Conservation (phyloP, 2,888 invertebrate species). For the Drosophila mimica region DNA sequence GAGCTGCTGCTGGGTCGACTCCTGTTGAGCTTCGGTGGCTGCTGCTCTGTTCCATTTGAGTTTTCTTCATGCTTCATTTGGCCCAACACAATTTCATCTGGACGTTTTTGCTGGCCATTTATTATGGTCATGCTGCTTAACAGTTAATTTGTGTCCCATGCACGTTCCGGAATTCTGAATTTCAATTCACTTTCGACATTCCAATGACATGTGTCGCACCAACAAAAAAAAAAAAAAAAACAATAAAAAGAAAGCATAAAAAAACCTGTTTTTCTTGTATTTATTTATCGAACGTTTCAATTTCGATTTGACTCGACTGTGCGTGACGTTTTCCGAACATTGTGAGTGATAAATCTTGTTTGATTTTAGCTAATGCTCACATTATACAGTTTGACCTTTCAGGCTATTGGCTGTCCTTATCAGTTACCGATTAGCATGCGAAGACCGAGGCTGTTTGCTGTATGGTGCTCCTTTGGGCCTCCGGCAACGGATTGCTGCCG, state of each 20-base stretch:
- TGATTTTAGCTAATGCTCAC: conserved; percentile 64
- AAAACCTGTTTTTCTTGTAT: conserved; percentile 22
- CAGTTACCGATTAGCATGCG: conserved; percentile 75
- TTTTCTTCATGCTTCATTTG: conserved; percentile 36
- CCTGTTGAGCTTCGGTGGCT: conserved; percentile 11
- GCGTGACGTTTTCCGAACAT: conserved; percentile 63
- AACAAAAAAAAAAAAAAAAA: background rate
- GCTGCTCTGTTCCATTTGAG: conserved; percentile 21
- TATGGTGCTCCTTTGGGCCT: background rate
- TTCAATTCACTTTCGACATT: conserved; percentile 69
- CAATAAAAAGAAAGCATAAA: conserved; percentile 4
- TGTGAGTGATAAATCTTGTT: conserved; percentile 68
- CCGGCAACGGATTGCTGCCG: conserved; percentile 14
- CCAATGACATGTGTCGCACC: conserved; percentile 29
- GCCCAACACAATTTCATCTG: conserved; percentile 31
- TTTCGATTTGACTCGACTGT: conserved; percentile 59
- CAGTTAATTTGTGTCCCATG: conserved; percentile 68
- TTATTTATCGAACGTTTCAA: conserved; percentile 58
- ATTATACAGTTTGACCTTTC: conserved; percentile 65
- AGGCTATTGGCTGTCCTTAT: conserved; percentile 66
- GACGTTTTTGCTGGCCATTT: conserved; percentile 28
- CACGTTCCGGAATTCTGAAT: conserved; percentile 53
- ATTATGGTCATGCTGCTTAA: conserved; percentile 32
- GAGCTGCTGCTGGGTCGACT: conserved; percentile 36
- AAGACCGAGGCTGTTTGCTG: conserved; percentile 18